Evolutionary conservation across 2,888 invertebrate genomes (phyloP).

Genomic region (Mylabris sibirica): DNA sequence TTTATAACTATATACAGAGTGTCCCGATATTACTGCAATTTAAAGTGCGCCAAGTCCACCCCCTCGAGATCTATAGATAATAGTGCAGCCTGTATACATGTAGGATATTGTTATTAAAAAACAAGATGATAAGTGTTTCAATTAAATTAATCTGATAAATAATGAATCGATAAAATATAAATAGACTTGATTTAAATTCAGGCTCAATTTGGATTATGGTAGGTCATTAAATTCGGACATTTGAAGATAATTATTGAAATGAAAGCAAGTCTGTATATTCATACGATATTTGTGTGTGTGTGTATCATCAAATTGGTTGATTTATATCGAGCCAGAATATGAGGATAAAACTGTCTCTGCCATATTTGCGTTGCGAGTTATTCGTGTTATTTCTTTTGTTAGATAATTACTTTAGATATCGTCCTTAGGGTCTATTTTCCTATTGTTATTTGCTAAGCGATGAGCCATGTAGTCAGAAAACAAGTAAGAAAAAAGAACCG

Average conservation of each 20-base stretch:
- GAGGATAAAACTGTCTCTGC: slow-evolving; percentile 33
- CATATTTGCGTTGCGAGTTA: slow-evolving; percentile 34
- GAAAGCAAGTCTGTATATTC: background rate
- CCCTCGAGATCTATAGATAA: no score
- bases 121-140: no score
- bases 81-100: no score
- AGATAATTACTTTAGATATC: slow-evolving; percentile 36
- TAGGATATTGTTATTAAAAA: no score
- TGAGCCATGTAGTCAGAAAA: slow-evolving; percentile 31
- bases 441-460: slow-evolving; percentile 28
- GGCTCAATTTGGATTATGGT: background rate
- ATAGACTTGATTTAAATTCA: background rate
- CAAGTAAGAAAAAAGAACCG: slow-evolving; percentile 19
- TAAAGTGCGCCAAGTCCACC: no score
- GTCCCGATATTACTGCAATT: no score
- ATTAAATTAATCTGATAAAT: background rate
- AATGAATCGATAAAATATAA: background rate
- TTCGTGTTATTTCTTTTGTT: slow-evolving; percentile 34
- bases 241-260: slow-evolving; percentile 23
- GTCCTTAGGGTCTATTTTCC: slow-evolving; percentile 34
- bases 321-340: slow-evolving; percentile 32
- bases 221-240: background rate
- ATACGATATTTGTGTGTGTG: no score
- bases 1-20: no score
- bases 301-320: slow-evolving; percentile 32